A percentile compares a stretch with the other conserved stretches of the same genome.
These are phyloP conservation scores for Agriopis marginaria DNA, from an alignment of 2,888 invertebrate species.

Conservation along the genomic window DNA sequence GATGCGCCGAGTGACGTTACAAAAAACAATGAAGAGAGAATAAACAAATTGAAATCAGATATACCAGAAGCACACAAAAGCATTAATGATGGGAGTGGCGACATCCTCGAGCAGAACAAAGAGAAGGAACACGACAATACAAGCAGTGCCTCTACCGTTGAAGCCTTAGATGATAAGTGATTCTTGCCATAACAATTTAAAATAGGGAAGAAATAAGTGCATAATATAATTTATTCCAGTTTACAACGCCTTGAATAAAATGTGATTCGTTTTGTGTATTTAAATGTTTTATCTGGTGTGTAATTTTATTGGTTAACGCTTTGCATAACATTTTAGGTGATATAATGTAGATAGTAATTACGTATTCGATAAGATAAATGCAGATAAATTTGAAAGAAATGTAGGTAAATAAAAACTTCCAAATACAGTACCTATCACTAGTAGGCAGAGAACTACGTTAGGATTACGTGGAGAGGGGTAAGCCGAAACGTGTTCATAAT, in stretches of 20 bases:
- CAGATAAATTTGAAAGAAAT: background rate
- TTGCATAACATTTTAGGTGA: background rate
- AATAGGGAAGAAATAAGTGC: constrained; percentile 19
- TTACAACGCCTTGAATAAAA: constrained; percentile 19
- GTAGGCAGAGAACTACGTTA: background rate
- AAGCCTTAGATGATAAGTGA: constrained; percentile 81
- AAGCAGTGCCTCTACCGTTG: constrained; percentile 81
- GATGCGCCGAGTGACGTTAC: constrained; percentile 54
- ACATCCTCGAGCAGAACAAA: constrained; percentile 55
- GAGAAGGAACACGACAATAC: constrained; percentile 74
- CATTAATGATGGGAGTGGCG: constrained; percentile 48
- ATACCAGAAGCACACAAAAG: constrained; percentile 53
- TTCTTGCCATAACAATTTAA: constrained; percentile 34
- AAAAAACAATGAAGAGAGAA: constrained; percentile 61
- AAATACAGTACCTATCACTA: background rate
- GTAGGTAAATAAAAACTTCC: background rate
- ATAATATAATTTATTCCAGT: constrained; percentile 15
- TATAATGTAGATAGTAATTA: constrained; percentile 1
- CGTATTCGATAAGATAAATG: background rate
- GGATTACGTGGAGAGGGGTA: too few species aligned
- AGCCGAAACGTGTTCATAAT: too few species aligned
- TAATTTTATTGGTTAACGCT: background rate
- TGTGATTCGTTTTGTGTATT: constrained; percentile 18
- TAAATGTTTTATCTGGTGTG: constrained; percentile 4
- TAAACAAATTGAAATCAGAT: constrained; percentile 72